Percentiles rank a stretch among this genome's conserved stretches.
Conservation (phyloP, 2,797 vertebrate species). For the Simalia tracyae region DNA sequence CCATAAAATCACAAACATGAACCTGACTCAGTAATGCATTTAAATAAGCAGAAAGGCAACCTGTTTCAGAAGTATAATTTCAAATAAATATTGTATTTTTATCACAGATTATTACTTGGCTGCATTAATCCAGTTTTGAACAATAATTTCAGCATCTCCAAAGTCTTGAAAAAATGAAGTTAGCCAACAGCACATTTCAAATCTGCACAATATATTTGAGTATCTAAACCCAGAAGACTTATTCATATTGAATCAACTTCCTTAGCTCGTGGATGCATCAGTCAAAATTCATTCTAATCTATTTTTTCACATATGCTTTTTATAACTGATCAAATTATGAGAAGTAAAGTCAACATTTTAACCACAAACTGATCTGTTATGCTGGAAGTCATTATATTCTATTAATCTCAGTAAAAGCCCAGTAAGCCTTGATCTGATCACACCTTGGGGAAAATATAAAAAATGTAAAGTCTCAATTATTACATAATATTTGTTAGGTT, state of each 20-base stretch:
- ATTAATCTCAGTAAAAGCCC: slow-evolving; percentile 1
- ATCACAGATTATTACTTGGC: slow-evolving; percentile 28
- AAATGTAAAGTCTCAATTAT: neutral
- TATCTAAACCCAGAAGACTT: slow-evolving; percentile 38
- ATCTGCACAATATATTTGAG: slow-evolving; percentile 21
- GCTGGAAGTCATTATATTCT: slow-evolving; percentile 3
- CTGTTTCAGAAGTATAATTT: slow-evolving; percentile 38
- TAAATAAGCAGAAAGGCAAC: slow-evolving; percentile 12
- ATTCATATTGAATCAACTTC: slow-evolving; percentile 42
- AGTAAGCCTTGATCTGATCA: neutral
- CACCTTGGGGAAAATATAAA: neutral
- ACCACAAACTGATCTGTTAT: neutral
- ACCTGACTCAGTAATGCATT: slow-evolving; percentile 10
- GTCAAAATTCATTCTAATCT: slow-evolving; percentile 47
- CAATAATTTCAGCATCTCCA: neutral
- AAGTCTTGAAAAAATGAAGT: slow-evolving; percentile 43
- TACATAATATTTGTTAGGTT: neutral
- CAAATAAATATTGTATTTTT: slow-evolving; percentile 24
- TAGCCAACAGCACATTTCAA: neutral
- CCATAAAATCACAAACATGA: slow-evolving; percentile 14
- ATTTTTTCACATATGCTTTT: slow-evolving; percentile 52
- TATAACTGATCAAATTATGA: slow-evolving; percentile 12
- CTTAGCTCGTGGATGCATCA: slow-evolving; percentile 11
- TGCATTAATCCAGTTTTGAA: neutral
- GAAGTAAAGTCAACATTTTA: neutral